Base-by-base conservation (phyloP, 1,140 invertebrate species). In the Mercenaria mercenaria region DNA sequence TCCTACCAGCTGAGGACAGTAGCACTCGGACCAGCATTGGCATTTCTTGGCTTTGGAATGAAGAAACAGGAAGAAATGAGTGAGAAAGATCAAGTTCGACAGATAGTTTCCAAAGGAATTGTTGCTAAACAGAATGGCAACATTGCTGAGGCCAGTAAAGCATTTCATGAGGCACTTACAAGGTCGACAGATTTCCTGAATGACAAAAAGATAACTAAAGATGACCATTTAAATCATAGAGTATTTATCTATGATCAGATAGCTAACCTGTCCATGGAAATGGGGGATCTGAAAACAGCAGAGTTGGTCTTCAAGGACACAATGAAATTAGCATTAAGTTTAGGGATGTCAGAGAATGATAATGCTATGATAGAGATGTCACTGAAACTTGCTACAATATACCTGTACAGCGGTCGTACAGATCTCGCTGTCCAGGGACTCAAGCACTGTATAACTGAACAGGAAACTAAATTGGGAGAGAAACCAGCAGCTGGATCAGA, bases 201-300 rank as follows among this genome's bases (percentile, higher is more conserved):
- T 43, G 69, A 91, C 6, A 89, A 91, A n/a, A 88, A 93, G 81
- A 94, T 94, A 64, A 88, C 89, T 59, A 74, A 92, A 20, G 91
- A 93, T 32, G 91, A 93, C 18, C 91, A 93, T 72, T 34, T 94
- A 26, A 96, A 98, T 91, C 98, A 97, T 39, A 96, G 98, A 74
- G 98, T 98, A 13, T 99, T 99, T 93, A 97, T 99, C 85, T 99
- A 98, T 94, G 98, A 99, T 96, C 93, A 98, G 10, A 97, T 99
- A 97, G 98, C 98, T 10, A 99, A 99, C 96, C 96, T 99, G 69
- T 98, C 98, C 23, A 97, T 98, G 93, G 97, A 98, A 92, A 96
- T 96, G 74, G 97, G 97, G 67, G 97, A 99, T 88, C 97, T 97
- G 92, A 96, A 97, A 90, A 99, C 98, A 96, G 98, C 98, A 11